Percentiles rank a stretch among this genome's conserved stretches.
These are phyloP conservation scores for Onychorhynchus coronatus DNA, from an alignment of 2,113 vertebrate species.

Conservation along the genomic window DNA sequence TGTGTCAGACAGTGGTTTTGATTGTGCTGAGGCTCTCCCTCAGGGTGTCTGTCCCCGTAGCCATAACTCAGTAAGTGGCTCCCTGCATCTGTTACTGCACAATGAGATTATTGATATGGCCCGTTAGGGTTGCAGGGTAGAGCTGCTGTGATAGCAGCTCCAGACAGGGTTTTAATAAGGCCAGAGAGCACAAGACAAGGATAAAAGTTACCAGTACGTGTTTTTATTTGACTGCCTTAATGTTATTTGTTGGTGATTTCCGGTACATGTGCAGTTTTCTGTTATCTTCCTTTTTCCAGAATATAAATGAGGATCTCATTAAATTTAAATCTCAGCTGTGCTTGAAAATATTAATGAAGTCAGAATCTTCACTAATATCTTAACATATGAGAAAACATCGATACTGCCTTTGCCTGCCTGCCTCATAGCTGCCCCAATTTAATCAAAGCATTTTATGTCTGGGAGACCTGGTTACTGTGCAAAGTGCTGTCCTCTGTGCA, in stretches of 20 bases:
- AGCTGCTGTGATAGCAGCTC: background rate
- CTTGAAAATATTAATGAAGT: constrained; percentile 48
- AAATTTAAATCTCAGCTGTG: constrained; percentile 54
- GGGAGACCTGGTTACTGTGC: background rate
- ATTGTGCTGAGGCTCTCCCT: background rate
- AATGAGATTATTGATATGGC: background rate
- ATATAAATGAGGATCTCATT: constrained; percentile 64
- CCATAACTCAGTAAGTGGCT: background rate
- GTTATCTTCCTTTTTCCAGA: background rate
- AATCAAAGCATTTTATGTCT: background rate
- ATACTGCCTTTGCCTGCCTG: constrained; percentile 26
- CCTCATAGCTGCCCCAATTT: constrained; percentile 44
- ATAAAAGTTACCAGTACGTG: background rate
- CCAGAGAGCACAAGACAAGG: background rate
- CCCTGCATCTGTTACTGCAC: background rate
- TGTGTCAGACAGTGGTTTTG: background rate
- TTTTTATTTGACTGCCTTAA: background rate
- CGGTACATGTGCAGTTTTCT: background rate
- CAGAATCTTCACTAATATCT: constrained; percentile 44
- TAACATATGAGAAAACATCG: constrained; percentile 2
- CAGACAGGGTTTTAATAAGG: background rate
- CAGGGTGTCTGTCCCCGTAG: background rate
- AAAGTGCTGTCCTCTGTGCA: background rate
- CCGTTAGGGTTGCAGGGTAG: background rate
- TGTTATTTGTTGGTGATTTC: constrained; percentile 26